These are phyloP conservation scores for Caenorhabditis doughertyi DNA, from an alignment of 2,888 invertebrate genomes.

Conservation along the genomic window DNA sequence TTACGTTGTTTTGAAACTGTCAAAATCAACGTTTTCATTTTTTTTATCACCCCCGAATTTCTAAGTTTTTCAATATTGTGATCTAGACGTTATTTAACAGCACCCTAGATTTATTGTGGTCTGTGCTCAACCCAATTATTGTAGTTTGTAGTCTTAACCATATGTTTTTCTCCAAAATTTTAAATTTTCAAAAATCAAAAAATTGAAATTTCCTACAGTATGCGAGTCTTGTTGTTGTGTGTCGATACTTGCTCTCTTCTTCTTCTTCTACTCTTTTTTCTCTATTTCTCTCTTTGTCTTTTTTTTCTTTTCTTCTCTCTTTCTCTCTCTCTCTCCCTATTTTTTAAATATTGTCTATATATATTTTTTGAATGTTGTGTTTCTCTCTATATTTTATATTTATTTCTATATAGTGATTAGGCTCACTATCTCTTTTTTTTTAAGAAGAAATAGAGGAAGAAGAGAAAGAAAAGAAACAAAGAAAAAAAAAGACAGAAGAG, in stretches of 20 bases:
- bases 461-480: not conserved
- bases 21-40: too few species aligned
- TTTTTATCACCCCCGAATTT: too few species aligned
- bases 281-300: conserved; percentile 36
- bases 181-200: conserved; percentile 6
- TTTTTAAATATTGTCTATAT: conserved; percentile 16
- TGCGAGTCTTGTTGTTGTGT: conserved; percentile 56
- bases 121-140: too few species aligned
- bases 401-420: conserved; percentile 14
- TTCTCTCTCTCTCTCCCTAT: conserved; percentile 44
- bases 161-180: too few species aligned
- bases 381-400: conserved; percentile 5
- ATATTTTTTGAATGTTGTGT: conserved; percentile 49
- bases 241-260: conserved; percentile 51
- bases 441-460: conserved; percentile 13
- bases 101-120: too few species aligned
- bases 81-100: too few species aligned
- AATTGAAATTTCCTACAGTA: conserved; percentile 4
- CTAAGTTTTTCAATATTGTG: too few species aligned
- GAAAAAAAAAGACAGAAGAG: conserved; percentile 10
- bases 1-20: too few species aligned
- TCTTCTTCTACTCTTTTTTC: conserved; percentile 37
- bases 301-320: conserved; percentile 26
- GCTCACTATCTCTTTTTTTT: not conserved
- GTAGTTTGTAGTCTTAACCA: too few species aligned